A percentile compares a stretch with the other conserved stretches of the same genome.
phyloP scores from a whole-genome alignment of 2,113 vertebrate species.

The Cisticola juncidis region DNA sequence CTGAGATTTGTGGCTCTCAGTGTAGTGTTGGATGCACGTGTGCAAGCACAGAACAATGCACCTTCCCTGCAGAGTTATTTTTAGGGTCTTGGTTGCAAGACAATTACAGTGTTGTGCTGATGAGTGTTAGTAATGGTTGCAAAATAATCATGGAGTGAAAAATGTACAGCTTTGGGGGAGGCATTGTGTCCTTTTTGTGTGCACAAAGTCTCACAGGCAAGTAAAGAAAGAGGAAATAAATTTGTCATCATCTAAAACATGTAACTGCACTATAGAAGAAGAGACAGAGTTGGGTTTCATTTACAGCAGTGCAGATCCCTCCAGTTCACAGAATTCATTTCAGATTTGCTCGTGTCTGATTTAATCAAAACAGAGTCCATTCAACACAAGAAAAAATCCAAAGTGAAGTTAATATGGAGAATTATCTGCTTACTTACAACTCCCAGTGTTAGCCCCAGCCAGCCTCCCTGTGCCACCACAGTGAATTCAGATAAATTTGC shows the following conservation, averaged over 20 bases:
- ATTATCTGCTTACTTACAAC: conserved; percentile 42
- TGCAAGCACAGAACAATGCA: conserved; percentile 28
- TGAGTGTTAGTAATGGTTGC: not conserved
- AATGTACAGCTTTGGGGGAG: not conserved
- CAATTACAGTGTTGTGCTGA: not conserved
- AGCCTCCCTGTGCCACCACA: conserved; percentile 59
- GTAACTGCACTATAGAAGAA: not conserved
- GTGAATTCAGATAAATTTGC: conserved; percentile 75
- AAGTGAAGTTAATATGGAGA: not conserved
- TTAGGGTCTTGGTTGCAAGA: conserved; percentile 19
- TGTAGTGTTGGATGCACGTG: not conserved
- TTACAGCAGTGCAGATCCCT: not conserved
- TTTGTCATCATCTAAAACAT: not conserved
- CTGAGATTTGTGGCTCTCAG: not conserved
- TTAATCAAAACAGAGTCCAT: not conserved
- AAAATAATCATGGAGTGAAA: not conserved
- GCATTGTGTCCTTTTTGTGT: not conserved
- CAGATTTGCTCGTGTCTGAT: not conserved
- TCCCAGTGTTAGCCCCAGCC: conserved; percentile 61
- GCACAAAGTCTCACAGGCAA: not conserved
- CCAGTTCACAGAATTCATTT: not conserved
- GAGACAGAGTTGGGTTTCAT: not conserved
- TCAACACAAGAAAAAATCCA: not conserved
- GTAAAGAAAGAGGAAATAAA: not conserved
- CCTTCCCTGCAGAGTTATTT: conserved; percentile 32